Evolutionary conservation across 2,888 invertebrate species (phyloP).

Genomic region (Alloscopus bannaensis): DNA sequence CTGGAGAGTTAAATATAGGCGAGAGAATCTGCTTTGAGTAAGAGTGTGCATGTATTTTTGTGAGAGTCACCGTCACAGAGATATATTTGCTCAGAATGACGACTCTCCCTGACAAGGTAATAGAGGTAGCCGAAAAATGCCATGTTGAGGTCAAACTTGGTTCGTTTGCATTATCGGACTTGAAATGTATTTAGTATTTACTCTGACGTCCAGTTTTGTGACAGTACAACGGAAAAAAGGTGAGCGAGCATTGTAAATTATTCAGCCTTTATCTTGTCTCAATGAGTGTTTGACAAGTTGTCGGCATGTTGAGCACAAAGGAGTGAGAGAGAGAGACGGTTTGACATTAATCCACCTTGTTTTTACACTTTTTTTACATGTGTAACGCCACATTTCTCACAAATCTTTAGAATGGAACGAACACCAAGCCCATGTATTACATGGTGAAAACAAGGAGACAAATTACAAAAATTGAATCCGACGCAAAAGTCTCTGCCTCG

Average conservation of each 20-base stretch:
- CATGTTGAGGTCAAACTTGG: constrained; percentile 39
- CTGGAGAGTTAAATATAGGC: too few relatives aligned
- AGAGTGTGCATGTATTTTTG: too few relatives aligned
- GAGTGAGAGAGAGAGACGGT: background rate
- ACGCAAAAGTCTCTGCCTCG: too few relatives aligned
- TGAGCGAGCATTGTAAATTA: constrained; percentile 12
- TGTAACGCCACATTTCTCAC: too few relatives aligned
- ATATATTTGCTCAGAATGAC: too few relatives aligned
- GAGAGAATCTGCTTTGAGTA: too few relatives aligned
- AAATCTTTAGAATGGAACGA: too few relatives aligned
- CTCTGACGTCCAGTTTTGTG: too few relatives aligned
- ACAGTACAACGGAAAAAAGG: background rate
- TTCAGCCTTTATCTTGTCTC: constrained; percentile 18
- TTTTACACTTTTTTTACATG: constrained; percentile 28
- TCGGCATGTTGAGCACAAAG: constrained; percentile 34
- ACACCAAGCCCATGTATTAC: too few relatives aligned
- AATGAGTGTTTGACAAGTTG: constrained; percentile 22
- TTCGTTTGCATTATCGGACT: background rate
- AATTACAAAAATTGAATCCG: too few relatives aligned
- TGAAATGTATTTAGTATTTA: background rate
- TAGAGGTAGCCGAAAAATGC: constrained; percentile 37
- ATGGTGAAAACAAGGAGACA: too few relatives aligned
- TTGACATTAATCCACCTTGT: constrained; percentile 49
- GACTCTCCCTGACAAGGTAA: constrained; percentile 13
- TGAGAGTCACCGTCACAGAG: too few relatives aligned